Evolutionary conservation across 2,888 invertebrate genomes (phyloP).

Genomic region (Acronicta leporina): DNA sequence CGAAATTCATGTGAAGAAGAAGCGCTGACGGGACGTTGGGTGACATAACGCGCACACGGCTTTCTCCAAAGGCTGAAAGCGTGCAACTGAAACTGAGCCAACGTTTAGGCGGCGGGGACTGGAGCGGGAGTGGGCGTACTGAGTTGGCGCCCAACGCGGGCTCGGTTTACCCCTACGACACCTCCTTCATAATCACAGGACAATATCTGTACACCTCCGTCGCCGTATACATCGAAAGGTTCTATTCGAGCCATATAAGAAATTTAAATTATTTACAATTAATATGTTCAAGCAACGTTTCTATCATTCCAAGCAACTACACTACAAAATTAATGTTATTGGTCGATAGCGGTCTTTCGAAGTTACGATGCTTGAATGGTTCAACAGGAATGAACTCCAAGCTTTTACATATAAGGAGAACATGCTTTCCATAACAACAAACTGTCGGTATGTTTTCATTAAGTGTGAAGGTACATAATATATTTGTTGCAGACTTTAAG

Average conservation of each 20-base stretch:
- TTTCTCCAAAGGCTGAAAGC: conserved; percentile 75
- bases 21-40: conserved; percentile 78
- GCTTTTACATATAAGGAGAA: too few species aligned
- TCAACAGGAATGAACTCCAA: too few species aligned
- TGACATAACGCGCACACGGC: conserved; percentile 85
- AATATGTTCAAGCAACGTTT: not conserved
- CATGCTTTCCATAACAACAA: too few species aligned
- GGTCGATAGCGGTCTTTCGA: too few species aligned
- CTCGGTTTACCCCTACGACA: conserved; percentile 68
- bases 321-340: not conserved
- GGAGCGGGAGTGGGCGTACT: conserved; percentile 68
- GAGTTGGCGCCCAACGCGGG: conserved; percentile 74
- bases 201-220: conserved; percentile 78
- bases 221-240: conserved; percentile 65
- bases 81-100: conserved; percentile 75
- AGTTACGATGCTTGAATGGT: too few species aligned
- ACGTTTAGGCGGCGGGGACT: conserved; percentile 51
- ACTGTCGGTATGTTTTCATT: too few species aligned
- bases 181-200: conserved; percentile 82
- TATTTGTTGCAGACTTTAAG: too few species aligned
- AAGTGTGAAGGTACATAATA: too few species aligned
- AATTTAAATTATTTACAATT: conserved; percentile 13
- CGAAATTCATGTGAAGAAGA: conserved; percentile 82
- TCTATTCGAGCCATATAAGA: conserved; percentile 23
- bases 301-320: too few species aligned